phyloP scores from a whole-genome alignment of 2,888 invertebrate species.

The Diarsia rubi region DNA sequence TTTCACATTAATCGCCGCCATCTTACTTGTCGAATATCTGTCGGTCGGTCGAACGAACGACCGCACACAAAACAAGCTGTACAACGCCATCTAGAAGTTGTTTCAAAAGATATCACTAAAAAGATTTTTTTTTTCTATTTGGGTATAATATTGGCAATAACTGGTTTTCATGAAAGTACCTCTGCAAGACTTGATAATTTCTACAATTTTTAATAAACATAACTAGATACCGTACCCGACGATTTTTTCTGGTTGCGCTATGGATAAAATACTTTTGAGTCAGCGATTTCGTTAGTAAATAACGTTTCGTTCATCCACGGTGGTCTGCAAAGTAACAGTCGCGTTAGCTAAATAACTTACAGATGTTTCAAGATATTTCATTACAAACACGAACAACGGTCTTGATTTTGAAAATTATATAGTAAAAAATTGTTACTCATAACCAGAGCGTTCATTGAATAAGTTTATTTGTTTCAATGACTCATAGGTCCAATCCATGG shows the following conservation, averaged over 20 bases:
- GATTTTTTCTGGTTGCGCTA: background rate
- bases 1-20: slow-evolving; percentile 93
- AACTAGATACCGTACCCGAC: background rate
- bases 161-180: background rate
- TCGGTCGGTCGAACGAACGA: slow-evolving; percentile 85
- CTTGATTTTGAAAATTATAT: background rate
- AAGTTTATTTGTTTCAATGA: background rate
- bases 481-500: background rate
- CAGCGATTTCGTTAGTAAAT: slow-evolving; percentile 41
- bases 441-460: background rate
- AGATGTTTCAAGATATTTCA: background rate
- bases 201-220: background rate
- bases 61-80: slow-evolving; percentile 89
- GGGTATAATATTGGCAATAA: background rate
- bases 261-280: slow-evolving; percentile 16
- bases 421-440: background rate
- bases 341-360: background rate
- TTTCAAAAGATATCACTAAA: slow-evolving; percentile 1
- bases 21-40: slow-evolving; percentile 91
- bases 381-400: background rate
- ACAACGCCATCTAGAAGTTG: slow-evolving; percentile 90
- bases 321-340: background rate
- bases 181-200: background rate
- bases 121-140: background rate
- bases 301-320: slow-evolving; percentile 47